A percentile compares a stretch with the other conserved stretches of the same genome.
Conservation (phyloP, 2,888 invertebrate species). For the Trypoxylon attenuatum region DNA sequence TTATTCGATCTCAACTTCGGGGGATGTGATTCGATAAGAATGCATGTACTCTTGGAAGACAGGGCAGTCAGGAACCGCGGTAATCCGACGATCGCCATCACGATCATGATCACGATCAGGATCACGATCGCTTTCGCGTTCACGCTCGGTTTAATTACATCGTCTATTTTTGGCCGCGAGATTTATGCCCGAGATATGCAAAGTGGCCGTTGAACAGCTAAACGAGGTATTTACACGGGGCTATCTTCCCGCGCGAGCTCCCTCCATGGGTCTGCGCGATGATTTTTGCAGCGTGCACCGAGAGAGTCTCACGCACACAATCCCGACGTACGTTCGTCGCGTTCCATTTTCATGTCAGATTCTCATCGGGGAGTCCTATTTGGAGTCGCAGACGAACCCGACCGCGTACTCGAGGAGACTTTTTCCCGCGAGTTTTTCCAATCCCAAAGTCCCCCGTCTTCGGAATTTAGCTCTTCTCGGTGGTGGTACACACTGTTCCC, state of each 20-base stretch:
- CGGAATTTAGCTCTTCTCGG: no score
- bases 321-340: no score
- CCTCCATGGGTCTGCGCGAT: neutral
- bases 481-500: no score
- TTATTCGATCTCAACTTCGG: no score
- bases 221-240: conserved; percentile 22
- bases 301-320: no score
- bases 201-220: conserved; percentile 20
- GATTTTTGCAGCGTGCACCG: neutral
- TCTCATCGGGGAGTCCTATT: no score
- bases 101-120: no score
- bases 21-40: no score
- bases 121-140: neutral
- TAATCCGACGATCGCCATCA: no score
- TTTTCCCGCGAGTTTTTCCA: neutral
- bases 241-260: neutral
- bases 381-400: neutral
- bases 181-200: conserved; percentile 28
- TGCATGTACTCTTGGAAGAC: no score
- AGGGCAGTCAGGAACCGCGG: no score
- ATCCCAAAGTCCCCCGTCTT: conserved; percentile 2
- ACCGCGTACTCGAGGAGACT: neutral
- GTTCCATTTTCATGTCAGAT: neutral
- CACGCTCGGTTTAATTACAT: conserved; percentile 9
- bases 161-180: conserved; percentile 19